A percentile compares a stretch with the other conserved stretches of the same genome.
These are phyloP conservation scores for Uropsilus gracilis DNA, from an alignment of 2,113 vertebrate genomes.

Conservation along the genomic window DNA sequence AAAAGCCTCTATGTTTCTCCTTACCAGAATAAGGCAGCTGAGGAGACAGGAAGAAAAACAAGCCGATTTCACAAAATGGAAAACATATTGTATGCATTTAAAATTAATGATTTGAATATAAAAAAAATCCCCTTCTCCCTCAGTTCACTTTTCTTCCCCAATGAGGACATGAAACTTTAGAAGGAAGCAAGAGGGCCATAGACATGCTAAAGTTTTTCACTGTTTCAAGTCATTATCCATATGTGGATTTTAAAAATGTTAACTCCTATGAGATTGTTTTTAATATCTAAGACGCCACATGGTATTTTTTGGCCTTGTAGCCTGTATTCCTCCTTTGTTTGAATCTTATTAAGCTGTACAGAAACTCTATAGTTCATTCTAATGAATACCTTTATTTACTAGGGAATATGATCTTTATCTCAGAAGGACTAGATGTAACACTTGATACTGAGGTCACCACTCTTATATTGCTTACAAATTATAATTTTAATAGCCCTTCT, in stretches of 20 bases:
- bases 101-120: conserved; percentile 58
- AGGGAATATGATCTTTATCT: conserved; percentile 43
- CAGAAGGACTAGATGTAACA: conserved; percentile 47
- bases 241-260: conserved; percentile 67
- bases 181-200: conserved; percentile 58
- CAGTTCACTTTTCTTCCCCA: conserved; percentile 42
- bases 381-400: conserved; percentile 60
- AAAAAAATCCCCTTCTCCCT: conserved; percentile 54
- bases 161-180: conserved; percentile 59
- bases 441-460: conserved; percentile 56
- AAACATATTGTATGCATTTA: conserved; percentile 58
- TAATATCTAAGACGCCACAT: conserved; percentile 48
- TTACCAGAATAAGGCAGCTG: conserved; percentile 36
- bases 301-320: conserved; percentile 39
- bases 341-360: conserved; percentile 20
- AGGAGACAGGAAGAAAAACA: background rate
- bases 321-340: conserved; percentile 25
- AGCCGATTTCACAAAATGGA: conserved; percentile 23
- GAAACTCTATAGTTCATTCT: conserved; percentile 19
- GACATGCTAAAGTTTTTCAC: conserved; percentile 52
- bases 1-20: conserved; percentile 26
- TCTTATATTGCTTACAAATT: conserved; percentile 48
- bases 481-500: conserved; percentile 27
- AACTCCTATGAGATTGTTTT: conserved; percentile 57
- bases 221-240: conserved; percentile 67